Conservation (phyloP, 2,888 invertebrate genomes). For the Diaphora mendica region DNA sequence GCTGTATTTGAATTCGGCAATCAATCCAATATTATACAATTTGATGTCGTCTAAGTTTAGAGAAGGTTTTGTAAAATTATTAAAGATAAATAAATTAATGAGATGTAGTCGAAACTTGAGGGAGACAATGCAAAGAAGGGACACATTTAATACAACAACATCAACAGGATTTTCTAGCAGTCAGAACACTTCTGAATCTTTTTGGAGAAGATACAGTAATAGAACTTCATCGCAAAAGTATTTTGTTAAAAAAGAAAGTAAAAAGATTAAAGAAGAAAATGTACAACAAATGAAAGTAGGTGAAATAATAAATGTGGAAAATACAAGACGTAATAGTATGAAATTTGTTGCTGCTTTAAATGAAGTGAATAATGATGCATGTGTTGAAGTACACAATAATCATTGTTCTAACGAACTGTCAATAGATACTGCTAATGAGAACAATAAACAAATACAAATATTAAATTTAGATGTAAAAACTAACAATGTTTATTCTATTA, state of each 20-base stretch:
- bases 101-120: conserved; percentile 76
- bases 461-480: conserved; percentile 83
- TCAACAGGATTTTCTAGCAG: conserved; percentile 87
- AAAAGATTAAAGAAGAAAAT: conserved; percentile 71
- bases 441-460: conserved; percentile 85
- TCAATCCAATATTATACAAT: conserved; percentile 96
- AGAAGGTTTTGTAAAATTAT: conserved; percentile 90
- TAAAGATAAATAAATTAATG: conserved; percentile 82
- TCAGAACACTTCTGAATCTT: conserved; percentile 87
- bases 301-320: conserved; percentile 80
- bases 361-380: conserved; percentile 65
- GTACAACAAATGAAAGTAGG: conserved; percentile 75
- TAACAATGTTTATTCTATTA: conserved; percentile 83
- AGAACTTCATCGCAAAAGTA: conserved; percentile 78
- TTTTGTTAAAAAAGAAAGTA: conserved; percentile 72
- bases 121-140: conserved; percentile 87
- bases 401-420: conserved; percentile 55
- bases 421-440: conserved; percentile 67
- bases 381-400: conserved; percentile 66
- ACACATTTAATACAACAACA: conserved; percentile 89
- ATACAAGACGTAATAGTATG: conserved; percentile 83
- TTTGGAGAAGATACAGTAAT: conserved; percentile 88
- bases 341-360: conserved; percentile 78
- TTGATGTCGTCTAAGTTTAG: conserved; percentile 97
- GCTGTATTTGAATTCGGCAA: conserved; percentile 95